A percentile compares a stretch with the other conserved stretches of the same genome.
Evolutionary conservation across 1,140 invertebrate genomes (phyloP).

Genomic region (Metaphire vulgaris): DNA sequence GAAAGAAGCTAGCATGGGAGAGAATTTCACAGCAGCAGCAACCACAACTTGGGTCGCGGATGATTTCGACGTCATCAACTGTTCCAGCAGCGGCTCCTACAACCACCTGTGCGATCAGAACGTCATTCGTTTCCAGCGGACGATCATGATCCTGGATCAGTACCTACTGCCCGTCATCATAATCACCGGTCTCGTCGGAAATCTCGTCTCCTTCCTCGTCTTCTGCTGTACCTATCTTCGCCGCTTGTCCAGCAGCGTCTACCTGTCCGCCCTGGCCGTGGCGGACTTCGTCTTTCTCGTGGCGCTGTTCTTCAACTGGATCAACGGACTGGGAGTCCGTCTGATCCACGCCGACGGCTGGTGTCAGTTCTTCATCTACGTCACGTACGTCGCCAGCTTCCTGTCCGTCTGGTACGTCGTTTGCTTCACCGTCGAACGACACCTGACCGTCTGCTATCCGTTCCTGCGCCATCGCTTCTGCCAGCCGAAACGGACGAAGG

Average conservation of each 20-base stretch:
- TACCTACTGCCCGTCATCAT: conserved; percentile 66
- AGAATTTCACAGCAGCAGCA: too few species aligned
- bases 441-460: conserved; percentile 11
- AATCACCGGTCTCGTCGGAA: conserved; percentile 62
- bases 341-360: background rate
- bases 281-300: conserved; percentile 55
- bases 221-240: conserved; percentile 64
- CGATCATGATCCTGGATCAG: conserved; percentile 49
- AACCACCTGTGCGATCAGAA: background rate
- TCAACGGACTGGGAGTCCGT: conserved; percentile 50
- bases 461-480: conserved; percentile 4
- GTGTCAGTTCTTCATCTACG: conserved; percentile 9
- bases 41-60: too few species aligned
- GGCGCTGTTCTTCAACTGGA: conserved; percentile 54
- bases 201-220: conserved; percentile 64
- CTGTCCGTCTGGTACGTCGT: conserved; percentile 22
- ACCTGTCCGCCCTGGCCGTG: conserved; percentile 56
- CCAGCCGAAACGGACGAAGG: conserved; percentile 23
- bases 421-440: conserved; percentile 24
- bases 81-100: background rate
- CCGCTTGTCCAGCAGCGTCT: conserved; percentile 62
- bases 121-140: background rate
- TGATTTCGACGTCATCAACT: background rate
- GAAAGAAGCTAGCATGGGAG: too few species aligned
- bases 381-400: conserved; percentile 10